phyloP scores from a whole-genome alignment of 2,113 vertebrate species.

The Apodemus sylvaticus region DNA sequence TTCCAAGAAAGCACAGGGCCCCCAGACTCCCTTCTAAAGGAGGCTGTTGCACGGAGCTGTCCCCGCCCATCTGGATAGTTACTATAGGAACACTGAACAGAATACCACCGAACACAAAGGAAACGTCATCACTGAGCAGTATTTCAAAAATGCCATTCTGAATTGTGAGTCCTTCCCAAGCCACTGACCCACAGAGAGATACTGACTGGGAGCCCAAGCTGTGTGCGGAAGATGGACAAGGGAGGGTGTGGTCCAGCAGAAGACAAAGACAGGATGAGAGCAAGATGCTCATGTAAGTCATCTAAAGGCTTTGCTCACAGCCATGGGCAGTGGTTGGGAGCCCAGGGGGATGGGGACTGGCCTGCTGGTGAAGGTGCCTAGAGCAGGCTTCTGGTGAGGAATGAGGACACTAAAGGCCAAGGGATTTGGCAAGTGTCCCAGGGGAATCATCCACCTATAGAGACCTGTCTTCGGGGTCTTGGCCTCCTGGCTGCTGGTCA shows the following conservation, averaged over 20 bases:
- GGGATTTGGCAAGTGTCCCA: neutral
- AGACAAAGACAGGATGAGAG: neutral
- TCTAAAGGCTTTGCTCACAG: neutral
- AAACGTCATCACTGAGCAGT: neutral
- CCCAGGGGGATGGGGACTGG: neutral
- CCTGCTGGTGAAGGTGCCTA: neutral
- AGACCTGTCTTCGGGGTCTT: neutral
- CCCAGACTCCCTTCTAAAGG: neutral
- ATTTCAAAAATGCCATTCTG: conserved; percentile 27
- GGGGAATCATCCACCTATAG: neutral
- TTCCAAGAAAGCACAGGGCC: conserved; percentile 5
- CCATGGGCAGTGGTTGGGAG: neutral
- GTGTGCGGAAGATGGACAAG: neutral
- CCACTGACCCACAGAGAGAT: neutral
- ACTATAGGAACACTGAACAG: neutral
- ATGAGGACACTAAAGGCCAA: neutral
- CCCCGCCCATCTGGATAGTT: neutral
- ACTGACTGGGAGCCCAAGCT: neutral
- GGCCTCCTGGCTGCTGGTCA: neutral
- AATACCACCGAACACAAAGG: neutral
- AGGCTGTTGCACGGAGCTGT: neutral
- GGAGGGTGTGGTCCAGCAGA: neutral
- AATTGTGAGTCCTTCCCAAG: conserved; percentile 14
- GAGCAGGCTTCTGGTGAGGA: neutral
- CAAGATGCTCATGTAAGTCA: neutral